Evolutionary conservation across 2,797 vertebrate species (phyloP).

Genomic region (Onychomys leucogaster): DNA sequence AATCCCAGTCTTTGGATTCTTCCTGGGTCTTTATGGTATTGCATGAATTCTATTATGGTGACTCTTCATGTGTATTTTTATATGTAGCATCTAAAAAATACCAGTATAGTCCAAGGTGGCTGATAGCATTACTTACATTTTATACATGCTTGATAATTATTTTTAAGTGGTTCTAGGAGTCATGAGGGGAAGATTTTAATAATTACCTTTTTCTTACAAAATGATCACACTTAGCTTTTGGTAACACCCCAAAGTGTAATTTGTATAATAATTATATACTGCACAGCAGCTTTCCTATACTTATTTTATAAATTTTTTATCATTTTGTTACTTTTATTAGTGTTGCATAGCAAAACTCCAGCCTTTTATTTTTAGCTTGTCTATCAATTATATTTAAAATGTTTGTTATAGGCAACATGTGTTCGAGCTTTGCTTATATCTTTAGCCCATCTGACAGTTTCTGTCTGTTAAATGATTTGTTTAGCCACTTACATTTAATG

Average conservation of each 20-base stretch:
- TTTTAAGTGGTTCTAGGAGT: slow-evolving; percentile 10
- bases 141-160: background rate
- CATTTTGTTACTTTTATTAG: background rate
- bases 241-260: background rate
- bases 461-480: slow-evolving; percentile 55
- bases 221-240: background rate
- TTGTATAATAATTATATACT: background rate
- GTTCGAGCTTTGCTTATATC: background rate
- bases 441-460: background rate
- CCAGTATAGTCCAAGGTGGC: background rate
- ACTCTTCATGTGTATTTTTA: background rate
- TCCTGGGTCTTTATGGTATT: background rate
- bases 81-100: background rate
- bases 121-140: background rate
- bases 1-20: background rate
- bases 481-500: slow-evolving; percentile 47
- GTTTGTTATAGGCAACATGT: background rate
- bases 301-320: background rate
- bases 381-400: background rate
- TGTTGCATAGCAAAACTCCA: background rate
- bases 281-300: background rate
- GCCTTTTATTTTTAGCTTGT: slow-evolving; percentile 15
- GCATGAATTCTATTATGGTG: background rate
- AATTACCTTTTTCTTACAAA: background rate
- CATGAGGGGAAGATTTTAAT: background rate